phyloP scores from a whole-genome alignment of 1,140 invertebrate genomes.

The Papilio helenus region DNA sequence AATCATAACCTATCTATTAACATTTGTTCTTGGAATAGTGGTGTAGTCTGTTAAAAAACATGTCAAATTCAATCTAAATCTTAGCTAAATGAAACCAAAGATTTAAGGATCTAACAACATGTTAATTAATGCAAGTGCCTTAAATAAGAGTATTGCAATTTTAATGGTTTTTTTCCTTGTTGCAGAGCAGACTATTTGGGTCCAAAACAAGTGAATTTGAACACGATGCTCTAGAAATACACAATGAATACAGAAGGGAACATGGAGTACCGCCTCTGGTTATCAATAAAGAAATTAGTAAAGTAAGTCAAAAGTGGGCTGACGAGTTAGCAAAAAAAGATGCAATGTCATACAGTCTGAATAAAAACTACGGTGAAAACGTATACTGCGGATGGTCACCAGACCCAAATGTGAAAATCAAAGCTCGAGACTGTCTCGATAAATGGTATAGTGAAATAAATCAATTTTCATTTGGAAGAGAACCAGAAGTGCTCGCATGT shows the following conservation, averaged over 20 bases:
- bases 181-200: conserved; percentile 75
- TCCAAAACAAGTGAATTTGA: conserved; percentile 81
- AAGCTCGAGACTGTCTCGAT: conserved; percentile 85
- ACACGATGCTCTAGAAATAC: conserved; percentile 86
- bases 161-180: conserved; percentile 40
- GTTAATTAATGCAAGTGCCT: neutral
- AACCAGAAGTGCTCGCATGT: conserved; percentile 84
- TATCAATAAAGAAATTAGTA: conserved; percentile 78
- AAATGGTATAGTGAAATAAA: conserved; percentile 89
- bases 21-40: neutral
- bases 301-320: conserved; percentile 89
- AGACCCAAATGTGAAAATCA: conserved; percentile 86
- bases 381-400: conserved; percentile 88
- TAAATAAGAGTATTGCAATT: neutral
- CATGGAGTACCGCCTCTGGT: conserved; percentile 86
- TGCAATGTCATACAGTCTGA: conserved; percentile 85
- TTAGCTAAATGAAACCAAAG: too few relatives aligned
- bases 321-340: conserved; percentile 88
- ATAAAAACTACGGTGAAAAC: conserved; percentile 84
- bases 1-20: neutral
- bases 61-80: neutral
- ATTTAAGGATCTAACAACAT: too few relatives aligned
- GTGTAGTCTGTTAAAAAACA: neutral
- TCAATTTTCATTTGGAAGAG: conserved; percentile 85
- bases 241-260: conserved; percentile 90